Evolutionary conservation across 2,888 invertebrate genomes (phyloP).

Genomic region (Nomada flava): DNA sequence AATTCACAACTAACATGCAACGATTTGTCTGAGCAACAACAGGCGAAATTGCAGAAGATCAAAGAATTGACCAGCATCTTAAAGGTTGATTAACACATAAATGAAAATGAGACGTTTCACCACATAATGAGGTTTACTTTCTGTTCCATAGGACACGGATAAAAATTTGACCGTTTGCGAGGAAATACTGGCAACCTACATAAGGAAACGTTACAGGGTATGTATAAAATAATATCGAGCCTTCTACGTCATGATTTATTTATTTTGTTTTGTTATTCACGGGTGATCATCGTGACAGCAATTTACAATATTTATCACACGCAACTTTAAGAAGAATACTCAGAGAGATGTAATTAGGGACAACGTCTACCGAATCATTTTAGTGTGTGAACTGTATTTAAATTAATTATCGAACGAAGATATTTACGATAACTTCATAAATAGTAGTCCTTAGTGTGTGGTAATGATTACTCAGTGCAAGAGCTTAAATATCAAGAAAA

Average conservation of each 20-base stretch:
- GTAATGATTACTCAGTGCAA: conserved; percentile 16
- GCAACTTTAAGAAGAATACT: neutral
- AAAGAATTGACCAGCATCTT: conserved; percentile 71
- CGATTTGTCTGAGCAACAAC: conserved; percentile 53
- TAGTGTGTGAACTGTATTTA: neutral
- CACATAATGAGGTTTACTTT: neutral
- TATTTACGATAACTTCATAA: neutral
- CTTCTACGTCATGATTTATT: conserved; percentile 7
- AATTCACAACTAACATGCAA: conserved; percentile 34
- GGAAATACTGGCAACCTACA: conserved; percentile 74
- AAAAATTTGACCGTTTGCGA: conserved; percentile 78
- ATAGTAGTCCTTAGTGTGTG: conserved; percentile 16
- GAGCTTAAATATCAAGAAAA: conserved; percentile 8
- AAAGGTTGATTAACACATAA: conserved; percentile 60
- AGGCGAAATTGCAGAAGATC: conserved; percentile 70
- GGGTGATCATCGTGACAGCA: neutral
- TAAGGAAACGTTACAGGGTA: conserved; percentile 75
- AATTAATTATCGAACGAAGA: neutral
- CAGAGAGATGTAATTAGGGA: neutral
- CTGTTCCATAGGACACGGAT: conserved; percentile 74
- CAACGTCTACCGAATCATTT: neutral
- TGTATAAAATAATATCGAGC: conserved; percentile 38
- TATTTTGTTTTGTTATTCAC: conserved; percentile 2
- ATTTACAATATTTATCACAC: neutral
- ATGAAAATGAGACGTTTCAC: neutral